Evolutionary conservation across 2,113 vertebrate genomes (phyloP).

Genomic region (Jaculus jaculus): DNA sequence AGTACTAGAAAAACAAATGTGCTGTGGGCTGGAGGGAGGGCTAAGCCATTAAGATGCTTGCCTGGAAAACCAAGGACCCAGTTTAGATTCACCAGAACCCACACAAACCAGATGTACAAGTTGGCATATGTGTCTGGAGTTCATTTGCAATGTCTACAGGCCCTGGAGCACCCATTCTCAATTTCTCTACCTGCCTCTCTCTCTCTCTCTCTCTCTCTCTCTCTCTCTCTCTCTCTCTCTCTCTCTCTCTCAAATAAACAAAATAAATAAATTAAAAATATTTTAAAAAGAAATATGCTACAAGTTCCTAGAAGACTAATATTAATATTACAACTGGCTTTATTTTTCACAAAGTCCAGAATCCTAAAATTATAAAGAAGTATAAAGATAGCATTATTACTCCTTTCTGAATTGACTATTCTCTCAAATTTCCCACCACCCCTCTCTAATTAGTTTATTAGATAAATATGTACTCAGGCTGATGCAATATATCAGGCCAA

Average conservation of each 20-base stretch:
- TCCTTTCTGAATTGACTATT: slow-evolving; percentile 35
- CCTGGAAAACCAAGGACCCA: not conserved
- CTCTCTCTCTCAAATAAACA: not conserved
- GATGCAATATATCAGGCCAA: slow-evolving; percentile 17
- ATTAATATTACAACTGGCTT: not conserved
- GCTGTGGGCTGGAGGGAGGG: not conserved
- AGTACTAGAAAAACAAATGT: not conserved
- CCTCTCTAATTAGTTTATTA: slow-evolving; percentile 29
- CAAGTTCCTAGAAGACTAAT: not conserved
- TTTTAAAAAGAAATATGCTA: not conserved
- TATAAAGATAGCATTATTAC: not conserved
- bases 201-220: not conserved
- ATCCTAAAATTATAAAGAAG: slow-evolving; percentile 32
- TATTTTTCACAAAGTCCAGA: not conserved
- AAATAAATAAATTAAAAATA: too few relatives aligned
- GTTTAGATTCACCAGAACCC: not conserved
- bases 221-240: not conserved
- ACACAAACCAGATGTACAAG: too few relatives aligned
- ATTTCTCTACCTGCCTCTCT: not conserved
- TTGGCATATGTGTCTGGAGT: too few relatives aligned
- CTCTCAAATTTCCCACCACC: not conserved
- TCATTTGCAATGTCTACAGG: too few relatives aligned
- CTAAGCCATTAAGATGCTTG: too few relatives aligned
- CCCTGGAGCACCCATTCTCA: too few relatives aligned
- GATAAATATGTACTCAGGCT: slow-evolving; percentile 17